Evolutionary conservation across 2,888 invertebrate genomes (phyloP), one percentile per base, ranked within the genome.

Genomic region (Mesorhabditis sp.): DNA sequence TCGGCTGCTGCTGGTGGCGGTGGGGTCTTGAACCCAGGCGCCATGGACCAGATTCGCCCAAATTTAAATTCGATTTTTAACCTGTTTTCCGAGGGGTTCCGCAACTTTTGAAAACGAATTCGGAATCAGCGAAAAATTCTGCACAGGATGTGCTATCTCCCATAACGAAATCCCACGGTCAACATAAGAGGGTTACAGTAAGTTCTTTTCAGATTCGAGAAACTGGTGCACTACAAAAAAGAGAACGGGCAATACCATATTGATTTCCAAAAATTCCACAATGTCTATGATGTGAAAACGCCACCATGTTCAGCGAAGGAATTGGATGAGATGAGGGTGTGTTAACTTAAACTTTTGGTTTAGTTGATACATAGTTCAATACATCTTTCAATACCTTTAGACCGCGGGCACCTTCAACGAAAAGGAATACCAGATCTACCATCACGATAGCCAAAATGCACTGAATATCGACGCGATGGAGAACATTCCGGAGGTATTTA

Each of bases 231-330:
- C 62, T 92, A 91, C 85, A 91, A 91, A 79, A 90, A 90, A 81
- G 90, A 91, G 50, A 84, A 86, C 70, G 86, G 86, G 5, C 82
- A 85, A 66, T 86, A 86, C 70, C 78, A 80, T 66, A 92, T 93
- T 69, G 93, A 95, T 87, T 95, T 94, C 87, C 92, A 92, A 13
- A 90, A 92, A 68, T 95, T 95, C 87, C 94, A 95, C 88, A 93
- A 93, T 86, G 94, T 94, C 0, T 92, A 92, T 84, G 93, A 94
- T 87, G 93, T 94, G 66, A 93, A 94, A 86, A 95, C 93, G 3
- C 94, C 94, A 0, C 87, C 93, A 5, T 94, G 93, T 86, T 93
- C 93, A 73, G 92, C 94, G 6, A 91, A 91, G 79, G 92, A 93
- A 84, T 89, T 94, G 69, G 91, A 91, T 89, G 86, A 85, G 28